phyloP scores from a whole-genome alignment of 2,113 vertebrate genomes.

The Megatriorchis doriae region DNA sequence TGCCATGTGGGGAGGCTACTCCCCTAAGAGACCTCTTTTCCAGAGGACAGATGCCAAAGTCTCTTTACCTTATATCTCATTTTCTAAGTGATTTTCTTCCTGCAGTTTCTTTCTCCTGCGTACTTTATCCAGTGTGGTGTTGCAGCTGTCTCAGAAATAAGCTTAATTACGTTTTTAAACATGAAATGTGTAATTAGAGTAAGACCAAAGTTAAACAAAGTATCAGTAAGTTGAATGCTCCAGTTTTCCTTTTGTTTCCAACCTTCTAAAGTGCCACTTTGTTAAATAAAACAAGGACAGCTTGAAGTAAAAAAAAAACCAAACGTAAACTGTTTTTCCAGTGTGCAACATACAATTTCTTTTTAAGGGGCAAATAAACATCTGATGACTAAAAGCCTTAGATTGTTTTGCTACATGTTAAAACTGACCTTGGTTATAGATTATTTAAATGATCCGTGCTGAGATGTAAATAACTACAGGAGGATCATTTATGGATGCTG shows the following conservation, averaged over 20 bases:
- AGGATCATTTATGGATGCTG: neutral
- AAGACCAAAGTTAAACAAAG: neutral
- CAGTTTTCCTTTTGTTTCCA: neutral
- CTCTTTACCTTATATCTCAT: neutral
- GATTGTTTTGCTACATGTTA: neutral
- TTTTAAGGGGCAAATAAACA: neutral
- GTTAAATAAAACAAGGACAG: neutral
- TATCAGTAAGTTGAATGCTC: neutral
- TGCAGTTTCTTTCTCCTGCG: neutral
- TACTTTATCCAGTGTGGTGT: neutral
- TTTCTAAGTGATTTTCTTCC: neutral
- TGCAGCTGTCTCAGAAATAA: neutral
- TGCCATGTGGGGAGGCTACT: neutral
- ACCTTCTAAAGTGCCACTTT: neutral
- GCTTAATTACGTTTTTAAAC: neutral
- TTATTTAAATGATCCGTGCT: neutral
- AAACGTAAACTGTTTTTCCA: neutral
- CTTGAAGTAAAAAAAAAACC: rapidly evolving
- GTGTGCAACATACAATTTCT: neutral
- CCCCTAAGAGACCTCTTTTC: neutral
- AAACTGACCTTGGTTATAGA: neutral
- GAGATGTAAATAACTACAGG: neutral
- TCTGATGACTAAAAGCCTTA: neutral
- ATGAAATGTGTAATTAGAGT: neutral
- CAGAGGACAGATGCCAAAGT: neutral